phyloP scores from a whole-genome alignment of 2,797 vertebrate species.

The Pipistrellus pipistrellus region DNA sequence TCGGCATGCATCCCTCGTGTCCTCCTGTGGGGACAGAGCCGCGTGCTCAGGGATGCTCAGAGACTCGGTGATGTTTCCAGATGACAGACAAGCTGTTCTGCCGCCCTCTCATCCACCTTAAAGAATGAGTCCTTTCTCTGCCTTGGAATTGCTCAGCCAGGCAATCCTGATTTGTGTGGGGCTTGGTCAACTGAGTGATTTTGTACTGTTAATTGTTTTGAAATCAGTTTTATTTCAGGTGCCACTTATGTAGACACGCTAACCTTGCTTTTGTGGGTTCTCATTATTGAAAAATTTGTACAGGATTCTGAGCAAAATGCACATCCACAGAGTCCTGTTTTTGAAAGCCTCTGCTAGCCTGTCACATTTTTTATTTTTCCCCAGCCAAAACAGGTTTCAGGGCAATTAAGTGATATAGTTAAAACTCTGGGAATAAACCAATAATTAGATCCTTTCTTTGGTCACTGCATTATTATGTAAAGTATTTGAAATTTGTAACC shows the following conservation, averaged over 20 bases:
- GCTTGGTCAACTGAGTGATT: background rate
- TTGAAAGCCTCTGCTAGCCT: background rate
- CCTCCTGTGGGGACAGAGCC: background rate
- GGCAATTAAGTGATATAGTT: background rate
- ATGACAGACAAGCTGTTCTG: background rate
- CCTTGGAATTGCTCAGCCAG: background rate
- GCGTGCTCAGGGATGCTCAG: background rate
- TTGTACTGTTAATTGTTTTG: background rate
- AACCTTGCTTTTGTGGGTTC: background rate
- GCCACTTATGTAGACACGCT: background rate
- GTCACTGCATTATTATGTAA: background rate
- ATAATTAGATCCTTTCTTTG: background rate
- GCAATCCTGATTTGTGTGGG: background rate
- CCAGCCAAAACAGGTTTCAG: background rate
- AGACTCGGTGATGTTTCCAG: background rate
- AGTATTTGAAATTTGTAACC: background rate
- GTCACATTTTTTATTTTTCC: background rate
- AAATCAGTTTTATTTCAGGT: constrained; percentile 9
- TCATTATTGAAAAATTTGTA: background rate
- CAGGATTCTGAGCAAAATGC: background rate
- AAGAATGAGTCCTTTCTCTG: background rate
- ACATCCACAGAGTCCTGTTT: background rate
- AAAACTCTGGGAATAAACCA: background rate
- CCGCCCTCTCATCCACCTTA: background rate
- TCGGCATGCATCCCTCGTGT: background rate